A percentile compares a stretch with the other conserved stretches of the same genome.
Conservation (phyloP, 2,113 vertebrate species). For the Macquaria ambigua region DNA sequence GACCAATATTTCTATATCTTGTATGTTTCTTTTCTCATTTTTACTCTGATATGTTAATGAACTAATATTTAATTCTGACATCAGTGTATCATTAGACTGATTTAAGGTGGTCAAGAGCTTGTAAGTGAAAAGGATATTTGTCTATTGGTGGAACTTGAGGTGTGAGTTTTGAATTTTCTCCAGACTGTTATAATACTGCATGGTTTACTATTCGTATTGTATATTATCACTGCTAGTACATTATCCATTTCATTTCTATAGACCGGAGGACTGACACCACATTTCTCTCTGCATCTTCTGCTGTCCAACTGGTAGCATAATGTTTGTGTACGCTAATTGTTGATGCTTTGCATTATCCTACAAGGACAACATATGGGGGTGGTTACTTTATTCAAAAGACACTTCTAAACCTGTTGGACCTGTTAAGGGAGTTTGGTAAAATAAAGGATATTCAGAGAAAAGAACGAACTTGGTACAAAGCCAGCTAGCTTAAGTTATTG, state of each 20-base stretch:
- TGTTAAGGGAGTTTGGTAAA: not conserved
- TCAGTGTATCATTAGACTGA: not conserved
- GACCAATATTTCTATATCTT: not conserved
- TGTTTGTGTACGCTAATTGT: not conserved
- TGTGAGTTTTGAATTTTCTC: too few relatives aligned
- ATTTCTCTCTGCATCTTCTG: not conserved
- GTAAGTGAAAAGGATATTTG: not conserved
- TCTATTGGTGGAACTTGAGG: not conserved
- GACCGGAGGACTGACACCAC: not conserved
- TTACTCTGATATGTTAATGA: not conserved
- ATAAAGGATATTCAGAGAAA: not conserved
- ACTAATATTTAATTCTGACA: not conserved
- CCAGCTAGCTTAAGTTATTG: not conserved
- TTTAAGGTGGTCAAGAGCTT: not conserved
- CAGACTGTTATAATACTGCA: not conserved
- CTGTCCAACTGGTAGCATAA: constrained; percentile 2
- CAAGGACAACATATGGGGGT: too few relatives aligned
- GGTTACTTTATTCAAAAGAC: not conserved
- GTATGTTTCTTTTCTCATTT: not conserved
- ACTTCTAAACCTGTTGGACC: not conserved
- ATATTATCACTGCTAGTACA: not conserved
- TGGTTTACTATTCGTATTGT: not conserved
- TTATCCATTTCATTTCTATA: constrained; percentile 1
- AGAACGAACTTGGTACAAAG: too few relatives aligned
- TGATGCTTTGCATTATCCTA: not conserved